Conservation (phyloP, 2,888 invertebrate species). For the Epinotia nisella region DNA sequence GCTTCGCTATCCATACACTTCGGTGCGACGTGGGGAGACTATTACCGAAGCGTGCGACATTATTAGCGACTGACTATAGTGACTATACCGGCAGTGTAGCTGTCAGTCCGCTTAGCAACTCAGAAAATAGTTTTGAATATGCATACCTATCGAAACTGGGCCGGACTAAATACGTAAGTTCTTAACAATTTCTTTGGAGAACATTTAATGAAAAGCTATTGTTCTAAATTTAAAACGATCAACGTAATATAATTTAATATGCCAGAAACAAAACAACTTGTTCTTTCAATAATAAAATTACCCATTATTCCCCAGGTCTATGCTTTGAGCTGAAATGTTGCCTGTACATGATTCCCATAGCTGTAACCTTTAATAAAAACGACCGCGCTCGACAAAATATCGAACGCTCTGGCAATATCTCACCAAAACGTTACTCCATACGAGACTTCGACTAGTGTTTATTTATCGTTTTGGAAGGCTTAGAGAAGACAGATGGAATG, state of each 20-base stretch:
- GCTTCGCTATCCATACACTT: conserved; percentile 65
- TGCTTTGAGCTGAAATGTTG: too few relatives aligned
- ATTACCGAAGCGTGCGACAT: conserved; percentile 42
- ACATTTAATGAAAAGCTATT: too few relatives aligned
- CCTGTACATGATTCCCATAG: not conserved
- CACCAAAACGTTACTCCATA: conserved; percentile 64
- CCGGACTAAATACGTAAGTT: too few relatives aligned
- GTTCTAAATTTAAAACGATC: too few relatives aligned
- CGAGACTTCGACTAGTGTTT: conserved; percentile 78
- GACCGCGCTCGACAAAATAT: conserved; percentile 52
- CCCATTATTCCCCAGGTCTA: too few relatives aligned
- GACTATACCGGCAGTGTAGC: not conserved
- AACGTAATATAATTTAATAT: too few relatives aligned
- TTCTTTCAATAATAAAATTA: too few relatives aligned
- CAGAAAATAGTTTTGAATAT: not conserved
- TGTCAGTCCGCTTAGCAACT: not conserved
- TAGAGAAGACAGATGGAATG: conserved; percentile 81
- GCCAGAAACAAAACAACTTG: too few relatives aligned
- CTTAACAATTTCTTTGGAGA: too few relatives aligned
- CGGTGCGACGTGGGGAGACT: conserved; percentile 53
- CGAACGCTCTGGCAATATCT: conserved; percentile 62
- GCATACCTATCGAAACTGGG: not conserved
- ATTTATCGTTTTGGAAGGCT: conserved; percentile 83
- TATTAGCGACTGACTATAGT: conserved; percentile 1
- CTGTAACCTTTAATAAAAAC: not conserved